Base-by-base conservation (phyloP, 2,888 invertebrate genomes). In the Macaria liturata region DNA sequence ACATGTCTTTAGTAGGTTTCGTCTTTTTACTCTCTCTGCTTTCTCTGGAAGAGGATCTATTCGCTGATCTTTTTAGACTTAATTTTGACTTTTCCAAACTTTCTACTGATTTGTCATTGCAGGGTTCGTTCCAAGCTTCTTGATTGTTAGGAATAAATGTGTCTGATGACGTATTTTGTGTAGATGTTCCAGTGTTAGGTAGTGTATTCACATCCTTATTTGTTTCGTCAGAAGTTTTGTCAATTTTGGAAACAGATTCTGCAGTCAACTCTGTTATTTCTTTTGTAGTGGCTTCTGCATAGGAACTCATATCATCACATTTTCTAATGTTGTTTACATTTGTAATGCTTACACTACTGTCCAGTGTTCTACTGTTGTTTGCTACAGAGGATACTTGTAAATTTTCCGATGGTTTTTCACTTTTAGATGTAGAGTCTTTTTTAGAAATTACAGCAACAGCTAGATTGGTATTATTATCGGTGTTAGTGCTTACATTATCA, bases 131-230 rank as follows among this genome's bases (percentile, higher is more conserved):
- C 7, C 86, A 67, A 42, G 70, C 86, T 74, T 91, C 91, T 68
- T 85, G 91, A 66, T 91, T 91, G 64, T 86, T 88, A 30, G 91
- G 91, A 42, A 91, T 72, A 32, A 79, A 68, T 9, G 83, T 75
- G 64, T 89, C 90, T 50, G 76, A 67, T 37, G 78, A 79, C 48
- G 58, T 64, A 56, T 72, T 77, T 64, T 77, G 64, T 42, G 53
- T 57, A 34, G 42, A 43, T 45, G 7, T 49, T 9, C 4, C 54
- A 8, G 57, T 57, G 8, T 51, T 57, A 37, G 55, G 32, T 40
- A 42, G 46, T 3, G 32, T 50, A 20, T 9, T 55, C 37, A 62
- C 46, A 51, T 54, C 54, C 46, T 56, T 59, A 53, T 57, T 44
- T 47, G 3, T 5, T 49, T 7, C 45, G 44, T 44, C 30, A 20